These are phyloP conservation scores for Bostrychus sinensis DNA, from an alignment of 2,113 vertebrate species.

Conservation along the genomic window DNA sequence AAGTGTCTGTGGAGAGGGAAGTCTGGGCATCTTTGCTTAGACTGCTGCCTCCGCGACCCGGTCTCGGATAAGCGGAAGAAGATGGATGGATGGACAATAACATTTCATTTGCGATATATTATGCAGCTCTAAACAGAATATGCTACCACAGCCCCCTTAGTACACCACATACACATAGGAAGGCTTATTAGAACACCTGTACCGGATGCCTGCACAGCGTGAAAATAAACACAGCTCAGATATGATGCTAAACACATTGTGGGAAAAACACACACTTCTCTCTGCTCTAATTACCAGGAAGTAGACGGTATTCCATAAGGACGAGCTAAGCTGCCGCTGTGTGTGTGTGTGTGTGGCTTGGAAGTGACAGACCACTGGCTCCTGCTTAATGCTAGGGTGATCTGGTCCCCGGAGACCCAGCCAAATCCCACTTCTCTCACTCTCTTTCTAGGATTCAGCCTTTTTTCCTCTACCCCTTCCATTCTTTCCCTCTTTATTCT, in stretches of 20 bases:
- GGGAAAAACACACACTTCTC: slow-evolving; percentile 22
- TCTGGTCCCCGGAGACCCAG: slow-evolving; percentile 46
- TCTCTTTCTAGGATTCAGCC: slow-evolving; percentile 7
- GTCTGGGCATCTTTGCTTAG: no score
- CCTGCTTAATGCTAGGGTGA: slow-evolving; percentile 47
- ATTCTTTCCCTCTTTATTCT: background rate
- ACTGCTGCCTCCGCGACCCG: no score
- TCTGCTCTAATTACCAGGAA: slow-evolving; percentile 69
- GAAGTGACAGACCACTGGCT: slow-evolving; percentile 51
- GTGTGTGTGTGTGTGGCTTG: slow-evolving; percentile 23
- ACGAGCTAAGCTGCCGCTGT: slow-evolving; percentile 22
- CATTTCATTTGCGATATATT: background rate
- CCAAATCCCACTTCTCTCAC: slow-evolving; percentile 46
- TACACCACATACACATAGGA: background rate
- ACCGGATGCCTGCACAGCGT: slow-evolving; percentile 24
- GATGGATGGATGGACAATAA: no score
- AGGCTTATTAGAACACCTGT: slow-evolving; percentile 64
- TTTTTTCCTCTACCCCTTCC: background rate
- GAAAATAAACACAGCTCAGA: slow-evolving; percentile 57
- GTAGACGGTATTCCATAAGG: slow-evolving; percentile 48
- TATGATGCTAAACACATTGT: slow-evolving; percentile 34
- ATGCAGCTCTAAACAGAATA: background rate
- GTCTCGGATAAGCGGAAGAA: no score
- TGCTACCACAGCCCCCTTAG: background rate
- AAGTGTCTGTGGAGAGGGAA: no score